Evolutionary conservation across 2,888 invertebrate genomes (phyloP).

Genomic region (Tenthredo amoena): DNA sequence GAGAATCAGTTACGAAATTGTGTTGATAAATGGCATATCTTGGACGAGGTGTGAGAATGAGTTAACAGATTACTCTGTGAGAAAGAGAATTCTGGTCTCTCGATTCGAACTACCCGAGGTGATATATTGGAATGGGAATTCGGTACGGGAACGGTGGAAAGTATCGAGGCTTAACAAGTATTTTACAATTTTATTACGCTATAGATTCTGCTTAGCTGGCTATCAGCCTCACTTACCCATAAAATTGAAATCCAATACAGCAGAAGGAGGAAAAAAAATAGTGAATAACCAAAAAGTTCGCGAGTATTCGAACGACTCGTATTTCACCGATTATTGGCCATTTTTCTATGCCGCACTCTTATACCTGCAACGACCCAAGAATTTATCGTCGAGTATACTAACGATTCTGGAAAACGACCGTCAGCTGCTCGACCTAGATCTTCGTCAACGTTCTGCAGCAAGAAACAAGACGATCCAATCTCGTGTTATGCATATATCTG

Average conservation of each 20-base stretch:
- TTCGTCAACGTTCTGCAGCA: constrained; percentile 49
- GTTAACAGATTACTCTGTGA: neutral
- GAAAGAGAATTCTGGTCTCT: constrained; percentile 27
- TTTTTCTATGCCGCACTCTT: constrained; percentile 59
- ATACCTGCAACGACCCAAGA: constrained; percentile 53
- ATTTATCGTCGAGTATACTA: constrained; percentile 60
- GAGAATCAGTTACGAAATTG: neutral
- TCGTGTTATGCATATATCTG: neutral
- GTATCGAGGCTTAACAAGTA: constrained; percentile 49
- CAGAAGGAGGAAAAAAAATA: constrained; percentile 54
- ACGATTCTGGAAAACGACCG: constrained; percentile 53
- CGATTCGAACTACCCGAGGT: constrained; percentile 3
- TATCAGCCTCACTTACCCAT: constrained; percentile 67
- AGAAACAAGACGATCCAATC: constrained; percentile 53
- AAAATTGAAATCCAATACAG: constrained; percentile 70
- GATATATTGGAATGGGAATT: constrained; percentile 40
- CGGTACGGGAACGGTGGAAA: constrained; percentile 21
- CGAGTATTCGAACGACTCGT: constrained; percentile 56
- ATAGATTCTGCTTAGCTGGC: constrained; percentile 68
- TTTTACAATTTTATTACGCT: constrained; percentile 65
- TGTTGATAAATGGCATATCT: neutral
- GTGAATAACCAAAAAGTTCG: constrained; percentile 60
- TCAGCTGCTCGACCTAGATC: constrained; percentile 61
- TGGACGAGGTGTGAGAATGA: constrained; percentile 4
- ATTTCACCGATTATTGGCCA: constrained; percentile 64